Percentiles rank a stretch among this genome's conserved stretches.
phyloP scores from a whole-genome alignment of 2,888 invertebrate species.

The Cheilosia vernalis region DNA sequence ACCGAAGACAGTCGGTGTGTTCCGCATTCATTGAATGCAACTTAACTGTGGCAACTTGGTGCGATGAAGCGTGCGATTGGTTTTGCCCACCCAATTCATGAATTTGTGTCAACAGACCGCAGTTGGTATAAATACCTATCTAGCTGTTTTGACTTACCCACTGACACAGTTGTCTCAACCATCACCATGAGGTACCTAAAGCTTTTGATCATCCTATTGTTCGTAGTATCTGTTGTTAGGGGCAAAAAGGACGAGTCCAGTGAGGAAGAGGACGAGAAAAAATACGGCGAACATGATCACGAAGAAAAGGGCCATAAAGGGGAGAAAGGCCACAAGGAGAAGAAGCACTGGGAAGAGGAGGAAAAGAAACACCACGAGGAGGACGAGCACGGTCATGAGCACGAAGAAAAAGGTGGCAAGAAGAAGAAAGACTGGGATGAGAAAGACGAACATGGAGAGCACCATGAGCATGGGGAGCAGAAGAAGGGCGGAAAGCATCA shows the following conservation, averaged over 20 bases:
- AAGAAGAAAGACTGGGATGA: slow-evolving; percentile 92
- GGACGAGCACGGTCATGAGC: slow-evolving; percentile 90
- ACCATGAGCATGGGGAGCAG: slow-evolving; percentile 90
- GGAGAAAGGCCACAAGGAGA: slow-evolving; percentile 90
- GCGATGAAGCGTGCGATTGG: slow-evolving; percentile 54
- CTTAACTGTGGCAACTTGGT: slow-evolving; percentile 23
- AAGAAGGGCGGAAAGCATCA: slow-evolving; percentile 92
- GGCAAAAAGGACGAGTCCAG: slow-evolving; percentile 81
- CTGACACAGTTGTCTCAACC: slow-evolving; percentile 37
- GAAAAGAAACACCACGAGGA: slow-evolving; percentile 91
- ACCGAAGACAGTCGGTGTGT: slow-evolving; percentile 15
- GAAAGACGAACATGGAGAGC: slow-evolving; percentile 89
- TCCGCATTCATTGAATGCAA: slow-evolving; percentile 60
- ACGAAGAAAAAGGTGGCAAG: slow-evolving; percentile 91
- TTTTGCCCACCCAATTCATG: slow-evolving; percentile 16
- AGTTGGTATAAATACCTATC: slow-evolving; percentile 54
- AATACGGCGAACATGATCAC: slow-evolving; percentile 80
- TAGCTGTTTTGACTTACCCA: neutral
- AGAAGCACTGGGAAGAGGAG: slow-evolving; percentile 91
- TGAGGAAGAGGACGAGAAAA: slow-evolving; percentile 81
- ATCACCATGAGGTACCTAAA: slow-evolving; percentile 76
- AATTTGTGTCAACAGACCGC: slow-evolving; percentile 23
- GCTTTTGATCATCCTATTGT: slow-evolving; percentile 76
- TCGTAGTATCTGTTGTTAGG: slow-evolving; percentile 79
- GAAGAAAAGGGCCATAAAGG: slow-evolving; percentile 88